Evolutionary conservation across 2,113 vertebrate genomes (phyloP).

Genomic region (Equus quagga): DNA sequence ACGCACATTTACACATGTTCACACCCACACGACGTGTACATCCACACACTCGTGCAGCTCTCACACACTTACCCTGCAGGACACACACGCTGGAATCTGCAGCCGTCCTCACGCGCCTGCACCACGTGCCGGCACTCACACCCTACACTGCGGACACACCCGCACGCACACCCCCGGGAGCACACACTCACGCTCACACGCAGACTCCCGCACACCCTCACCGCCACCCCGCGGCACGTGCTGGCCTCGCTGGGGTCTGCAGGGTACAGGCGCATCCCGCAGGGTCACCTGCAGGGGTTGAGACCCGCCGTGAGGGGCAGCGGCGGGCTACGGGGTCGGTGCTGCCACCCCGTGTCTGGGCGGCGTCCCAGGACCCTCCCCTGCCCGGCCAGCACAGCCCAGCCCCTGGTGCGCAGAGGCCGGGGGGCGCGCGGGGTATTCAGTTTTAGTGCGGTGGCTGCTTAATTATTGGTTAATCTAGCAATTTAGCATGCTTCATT

Average conservation of each 20-base stretch:
- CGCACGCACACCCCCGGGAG: not conserved
- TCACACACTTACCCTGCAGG: no score
- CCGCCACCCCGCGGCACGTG: not conserved
- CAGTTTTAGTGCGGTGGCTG: conserved; percentile 87
- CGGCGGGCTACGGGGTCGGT: not conserved
- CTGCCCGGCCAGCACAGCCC: fast-evolving
- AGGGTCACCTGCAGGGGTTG: fast-evolving
- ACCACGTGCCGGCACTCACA: not conserved
- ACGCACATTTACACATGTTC: not conserved
- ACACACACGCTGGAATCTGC: no score
- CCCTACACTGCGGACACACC: no score
- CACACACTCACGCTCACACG: not conserved
- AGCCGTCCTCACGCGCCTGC: not conserved
- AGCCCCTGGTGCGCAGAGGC: not conserved
- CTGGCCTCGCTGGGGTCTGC: not conserved
- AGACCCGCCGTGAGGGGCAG: not conserved
- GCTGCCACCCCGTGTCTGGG: not conserved
- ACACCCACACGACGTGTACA: not conserved
- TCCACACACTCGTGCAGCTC: not conserved
- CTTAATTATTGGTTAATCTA: conserved; percentile 95
- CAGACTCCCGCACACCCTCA: not conserved
- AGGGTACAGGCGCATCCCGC: not conserved
- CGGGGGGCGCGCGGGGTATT: conserved; percentile 68
- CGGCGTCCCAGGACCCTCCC: fast-evolving
- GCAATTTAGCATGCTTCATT: conserved; percentile 93